Evolutionary conservation across 1,140 invertebrate genomes (phyloP).

Genomic region (Drosophila persimilis): DNA sequence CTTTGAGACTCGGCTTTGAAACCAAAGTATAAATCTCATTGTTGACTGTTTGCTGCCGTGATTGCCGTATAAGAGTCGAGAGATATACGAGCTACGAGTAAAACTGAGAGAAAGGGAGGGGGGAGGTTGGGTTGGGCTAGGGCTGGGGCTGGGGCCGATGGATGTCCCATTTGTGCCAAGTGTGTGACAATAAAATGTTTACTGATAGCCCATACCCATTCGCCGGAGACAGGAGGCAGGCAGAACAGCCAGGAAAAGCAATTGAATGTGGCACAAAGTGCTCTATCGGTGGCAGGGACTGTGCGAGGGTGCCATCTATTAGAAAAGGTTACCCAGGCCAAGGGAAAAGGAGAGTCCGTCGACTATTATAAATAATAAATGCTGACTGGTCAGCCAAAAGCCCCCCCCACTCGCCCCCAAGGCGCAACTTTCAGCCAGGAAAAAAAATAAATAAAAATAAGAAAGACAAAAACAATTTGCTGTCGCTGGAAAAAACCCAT

Average conservation of each 20-base stretch:
- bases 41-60: slow-evolving; percentile 75
- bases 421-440: slow-evolving; percentile 47
- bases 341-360: slow-evolving; percentile 20
- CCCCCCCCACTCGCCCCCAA: slow-evolving; percentile 14
- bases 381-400: slow-evolving; percentile 73
- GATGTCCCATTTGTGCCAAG: slow-evolving; percentile 76
- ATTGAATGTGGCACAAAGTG: slow-evolving; percentile 78
- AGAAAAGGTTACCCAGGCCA: slow-evolving; percentile 73
- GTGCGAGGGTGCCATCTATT: slow-evolving; percentile 62
- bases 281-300: slow-evolving; percentile 35
- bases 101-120: background rate
- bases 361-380: slow-evolving; percentile 82
- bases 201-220: slow-evolving; percentile 68
- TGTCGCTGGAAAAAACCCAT: background rate
- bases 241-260: slow-evolving; percentile 53
- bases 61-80: slow-evolving; percentile 68
- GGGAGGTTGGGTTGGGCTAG: too few relatives aligned
- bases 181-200: slow-evolving; percentile 82
- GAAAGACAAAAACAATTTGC: slow-evolving; percentile 77
- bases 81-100: slow-evolving; percentile 44
- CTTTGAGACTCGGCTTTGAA: slow-evolving; percentile 39
- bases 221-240: slow-evolving; percentile 10
- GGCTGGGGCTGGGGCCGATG: slow-evolving; percentile 4
- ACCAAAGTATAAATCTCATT: slow-evolving; percentile 68
- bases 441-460: slow-evolving; percentile 1